Percentiles rank a stretch among this genome's conserved stretches.
Conservation (phyloP, 2,113 vertebrate species). For the Theristicus caerulescens region DNA sequence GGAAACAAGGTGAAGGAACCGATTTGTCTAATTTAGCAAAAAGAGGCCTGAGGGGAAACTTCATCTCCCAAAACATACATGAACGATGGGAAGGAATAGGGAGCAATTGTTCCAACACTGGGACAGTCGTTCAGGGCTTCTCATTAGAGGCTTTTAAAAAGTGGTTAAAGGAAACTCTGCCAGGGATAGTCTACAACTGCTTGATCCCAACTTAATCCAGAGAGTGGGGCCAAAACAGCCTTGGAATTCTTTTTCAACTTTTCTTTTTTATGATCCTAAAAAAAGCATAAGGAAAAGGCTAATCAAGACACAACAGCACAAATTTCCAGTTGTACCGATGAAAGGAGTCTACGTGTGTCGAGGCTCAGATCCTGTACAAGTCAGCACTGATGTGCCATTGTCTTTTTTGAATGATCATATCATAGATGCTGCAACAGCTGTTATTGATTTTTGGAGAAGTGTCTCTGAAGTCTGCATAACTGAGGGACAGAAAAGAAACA, state of each 20-base stretch:
- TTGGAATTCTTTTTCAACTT: neutral
- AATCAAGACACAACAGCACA: neutral
- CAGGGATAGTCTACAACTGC: neutral
- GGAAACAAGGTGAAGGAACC: constrained; percentile 32
- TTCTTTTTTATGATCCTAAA: neutral
- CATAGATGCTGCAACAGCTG: neutral
- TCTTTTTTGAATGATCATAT: neutral
- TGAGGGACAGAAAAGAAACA: neutral
- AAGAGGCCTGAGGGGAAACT: constrained; percentile 12
- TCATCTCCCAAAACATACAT: neutral
- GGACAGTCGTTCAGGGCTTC: neutral
- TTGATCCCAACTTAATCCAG: neutral
- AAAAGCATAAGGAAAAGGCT: neutral
- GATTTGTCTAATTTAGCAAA: constrained; percentile 36
- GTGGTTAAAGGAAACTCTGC: neutral
- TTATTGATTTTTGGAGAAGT: neutral
- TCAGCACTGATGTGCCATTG: neutral
- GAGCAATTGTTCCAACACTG: neutral
- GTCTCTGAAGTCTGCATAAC: neutral
- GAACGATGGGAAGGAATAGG: neutral
- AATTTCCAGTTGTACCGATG: neutral
- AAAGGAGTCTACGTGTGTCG: neutral
- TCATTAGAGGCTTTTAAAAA: neutral
- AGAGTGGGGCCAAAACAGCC: neutral
- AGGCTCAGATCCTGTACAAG: neutral